These are phyloP conservation scores for Nematolebias whitei DNA, from an alignment of 2,113 vertebrate species.

Conservation along the genomic window DNA sequence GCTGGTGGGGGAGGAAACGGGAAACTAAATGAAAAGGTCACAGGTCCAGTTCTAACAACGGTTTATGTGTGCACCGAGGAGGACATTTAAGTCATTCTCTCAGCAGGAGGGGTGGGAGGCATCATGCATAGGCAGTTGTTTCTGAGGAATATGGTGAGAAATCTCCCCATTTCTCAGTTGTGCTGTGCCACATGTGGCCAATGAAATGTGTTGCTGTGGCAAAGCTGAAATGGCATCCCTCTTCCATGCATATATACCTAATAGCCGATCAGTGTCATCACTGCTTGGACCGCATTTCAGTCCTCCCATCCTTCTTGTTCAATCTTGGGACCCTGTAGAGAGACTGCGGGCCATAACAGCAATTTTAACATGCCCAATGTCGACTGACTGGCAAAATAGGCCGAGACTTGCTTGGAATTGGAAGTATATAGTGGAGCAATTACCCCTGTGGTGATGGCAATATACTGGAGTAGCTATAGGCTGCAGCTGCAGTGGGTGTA, in stretches of 20 bases:
- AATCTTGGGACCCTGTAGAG: constrained; percentile 53
- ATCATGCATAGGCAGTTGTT: constrained; percentile 29
- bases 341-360: constrained; percentile 62
- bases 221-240: constrained; percentile 11
- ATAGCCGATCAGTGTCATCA: constrained; percentile 35
- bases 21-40: constrained; percentile 62
- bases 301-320: constrained; percentile 42
- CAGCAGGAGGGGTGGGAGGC: constrained; percentile 7
- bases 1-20: constrained; percentile 28
- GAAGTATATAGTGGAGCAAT: constrained; percentile 75
- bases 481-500: constrained; percentile 61
- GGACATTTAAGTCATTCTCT: constrained; percentile 30
- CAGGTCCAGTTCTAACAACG: constrained; percentile 44
- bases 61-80: constrained; percentile 51
- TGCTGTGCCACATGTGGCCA: background rate
- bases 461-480: constrained; percentile 69
- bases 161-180: background rate
- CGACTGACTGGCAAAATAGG: constrained; percentile 71
- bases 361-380: constrained; percentile 71
- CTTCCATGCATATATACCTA: constrained; percentile 10
- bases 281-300: constrained; percentile 6
- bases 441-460: constrained; percentile 76
- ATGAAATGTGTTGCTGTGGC: constrained; percentile 2
- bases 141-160: constrained; percentile 23
- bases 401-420: constrained; percentile 69